Evolutionary conservation across 1,140 invertebrate species (phyloP), one percentile per base, ranked within the genome.

Genomic region (Planococcus citri): DNA sequence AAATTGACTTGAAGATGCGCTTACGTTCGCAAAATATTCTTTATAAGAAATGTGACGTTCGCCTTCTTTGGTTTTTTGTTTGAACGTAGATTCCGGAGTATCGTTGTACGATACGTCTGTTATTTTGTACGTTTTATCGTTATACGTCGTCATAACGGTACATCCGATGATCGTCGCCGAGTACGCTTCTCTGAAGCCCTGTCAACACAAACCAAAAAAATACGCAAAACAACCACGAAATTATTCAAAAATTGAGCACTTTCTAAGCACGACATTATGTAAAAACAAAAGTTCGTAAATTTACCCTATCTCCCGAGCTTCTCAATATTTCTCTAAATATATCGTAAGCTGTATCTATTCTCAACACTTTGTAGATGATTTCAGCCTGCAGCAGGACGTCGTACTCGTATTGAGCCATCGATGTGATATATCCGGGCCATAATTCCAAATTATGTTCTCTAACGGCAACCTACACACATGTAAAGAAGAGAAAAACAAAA

Each of bases 121-220:
- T 21, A 98, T 80, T 29, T 82, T 77, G 72, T 90, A 91, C 1
- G 86, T 89, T 74, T 84, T 84, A 70, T 90, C 88, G 73, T 90
- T 91, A 75, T 91, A 91, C 68, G 87, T 83, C 0, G 95, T 97
- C 21, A 98, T 76, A 0, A 97, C 91, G 67, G 88, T 68, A 0
- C 22, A 38, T 10, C 73, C 74, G n/a, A 74, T 69, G 14, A 75
- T 24, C 0, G 27, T 57, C 14, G 25, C 51, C 27, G 64, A 33
- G 58, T 74, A 74, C 8, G 20, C 64, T 0, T 21, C 51, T 70
- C 73, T 41, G 60, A 70, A 21, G 12, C 12, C 10, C 41, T 51
- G 41, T 33, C 29, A 12, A 33, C 29, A 33, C 29, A 33, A 33
- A n/a, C n/a, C n/a, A n/a, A n/a, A n/a, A n/a, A n/a, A n/a, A n/a